These are phyloP conservation scores for Hafferia zeledoni DNA, from an alignment of 2,797 vertebrate genomes.

Conservation along the genomic window DNA sequence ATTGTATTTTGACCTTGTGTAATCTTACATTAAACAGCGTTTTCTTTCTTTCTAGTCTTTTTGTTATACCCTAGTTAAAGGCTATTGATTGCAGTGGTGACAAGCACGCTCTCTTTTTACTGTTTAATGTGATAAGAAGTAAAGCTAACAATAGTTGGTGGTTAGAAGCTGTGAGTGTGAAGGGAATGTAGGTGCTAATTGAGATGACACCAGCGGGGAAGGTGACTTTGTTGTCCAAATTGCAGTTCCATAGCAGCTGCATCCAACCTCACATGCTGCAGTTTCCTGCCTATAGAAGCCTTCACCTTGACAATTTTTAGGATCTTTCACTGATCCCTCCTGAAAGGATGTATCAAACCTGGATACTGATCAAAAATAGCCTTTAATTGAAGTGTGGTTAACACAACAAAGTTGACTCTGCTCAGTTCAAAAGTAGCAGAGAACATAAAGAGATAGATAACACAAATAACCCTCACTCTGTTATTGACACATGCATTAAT, in stretches of 20 bases:
- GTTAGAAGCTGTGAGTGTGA: neutral
- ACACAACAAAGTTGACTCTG: neutral
- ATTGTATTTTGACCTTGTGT: neutral
- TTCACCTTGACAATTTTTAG: neutral
- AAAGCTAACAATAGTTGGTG: neutral
- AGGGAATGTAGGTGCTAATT: neutral
- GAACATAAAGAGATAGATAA: neutral
- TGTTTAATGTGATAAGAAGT: neutral
- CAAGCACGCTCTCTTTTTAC: neutral
- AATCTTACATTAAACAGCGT: neutral
- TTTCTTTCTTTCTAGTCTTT: neutral
- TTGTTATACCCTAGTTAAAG: neutral
- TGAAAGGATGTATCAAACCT: neutral
- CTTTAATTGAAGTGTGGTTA: neutral
- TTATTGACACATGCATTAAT: neutral
- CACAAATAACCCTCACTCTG: neutral
- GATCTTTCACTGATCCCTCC: neutral
- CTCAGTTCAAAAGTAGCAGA: neutral
- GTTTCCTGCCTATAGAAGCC: neutral
- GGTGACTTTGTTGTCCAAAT: neutral
- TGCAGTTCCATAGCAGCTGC: neutral
- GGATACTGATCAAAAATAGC: neutral
- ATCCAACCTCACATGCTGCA: neutral
- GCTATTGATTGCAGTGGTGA: neutral
- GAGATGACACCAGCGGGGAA: neutral